Evolutionary conservation across 2,113 vertebrate genomes (phyloP).

Genomic region (Apistogramma diplotaenia): DNA sequence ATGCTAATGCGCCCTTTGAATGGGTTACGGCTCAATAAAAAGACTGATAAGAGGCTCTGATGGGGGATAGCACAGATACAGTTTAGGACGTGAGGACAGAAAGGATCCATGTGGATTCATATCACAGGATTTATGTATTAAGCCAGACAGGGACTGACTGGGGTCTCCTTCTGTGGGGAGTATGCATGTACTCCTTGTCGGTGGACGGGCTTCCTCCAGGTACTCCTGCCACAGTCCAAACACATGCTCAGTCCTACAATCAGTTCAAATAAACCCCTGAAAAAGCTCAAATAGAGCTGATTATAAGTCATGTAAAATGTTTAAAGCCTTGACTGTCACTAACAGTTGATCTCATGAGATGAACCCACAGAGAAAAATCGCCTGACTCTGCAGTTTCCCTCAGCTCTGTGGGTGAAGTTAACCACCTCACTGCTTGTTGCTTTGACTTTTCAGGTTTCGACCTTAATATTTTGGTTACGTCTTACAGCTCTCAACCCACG

Average conservation of each 20-base stretch:
- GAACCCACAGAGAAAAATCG: neutral
- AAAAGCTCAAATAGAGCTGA: neutral
- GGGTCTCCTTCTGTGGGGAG: neutral
- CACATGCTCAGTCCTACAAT: neutral
- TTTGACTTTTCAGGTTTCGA: neutral
- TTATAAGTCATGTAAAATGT: neutral
- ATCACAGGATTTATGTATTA: slow-evolving; percentile 2
- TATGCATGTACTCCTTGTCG: neutral
- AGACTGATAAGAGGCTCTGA: slow-evolving; percentile 34
- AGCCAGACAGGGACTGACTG: neutral
- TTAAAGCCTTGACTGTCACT: neutral
- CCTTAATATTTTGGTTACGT: accelerated
- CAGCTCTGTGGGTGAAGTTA: neutral
- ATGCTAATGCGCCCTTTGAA: slow-evolving; percentile 61
- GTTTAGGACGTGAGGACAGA: slow-evolving; percentile 13
- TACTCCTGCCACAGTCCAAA: neutral
- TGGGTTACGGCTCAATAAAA: slow-evolving; percentile 47
- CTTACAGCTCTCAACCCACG: neutral
- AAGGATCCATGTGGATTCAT: slow-evolving; percentile 23
- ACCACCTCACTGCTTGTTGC: neutral
- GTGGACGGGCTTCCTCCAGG: neutral
- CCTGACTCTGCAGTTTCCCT: neutral
- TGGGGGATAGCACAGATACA: slow-evolving; percentile 6
- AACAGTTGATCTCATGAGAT: neutral
- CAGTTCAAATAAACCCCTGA: neutral